phyloP scores from a whole-genome alignment of 2,888 invertebrate species.

The Hydrotaea diabolus region DNA sequence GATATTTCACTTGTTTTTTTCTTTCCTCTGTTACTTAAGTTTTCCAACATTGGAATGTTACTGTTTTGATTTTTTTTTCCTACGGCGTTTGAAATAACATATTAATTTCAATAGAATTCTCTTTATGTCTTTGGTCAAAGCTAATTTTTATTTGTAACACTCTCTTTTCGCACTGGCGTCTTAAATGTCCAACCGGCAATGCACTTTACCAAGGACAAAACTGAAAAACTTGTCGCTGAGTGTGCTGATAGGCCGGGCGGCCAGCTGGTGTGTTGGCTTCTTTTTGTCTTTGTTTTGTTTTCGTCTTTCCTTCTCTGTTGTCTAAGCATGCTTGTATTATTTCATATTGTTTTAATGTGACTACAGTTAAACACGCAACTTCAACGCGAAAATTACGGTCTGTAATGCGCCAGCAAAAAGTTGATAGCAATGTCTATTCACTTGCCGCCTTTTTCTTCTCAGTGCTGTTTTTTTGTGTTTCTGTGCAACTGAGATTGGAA shows the following conservation, averaged over 20 bases:
- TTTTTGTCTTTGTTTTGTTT: slow-evolving; percentile 14
- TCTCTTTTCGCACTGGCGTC: neutral
- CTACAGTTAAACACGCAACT: slow-evolving; percentile 34
- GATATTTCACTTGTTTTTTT: no score
- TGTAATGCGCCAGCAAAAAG: slow-evolving; percentile 9
- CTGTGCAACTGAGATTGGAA: slow-evolving; percentile 12
- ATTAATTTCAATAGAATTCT: neutral
- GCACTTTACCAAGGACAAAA: slow-evolving; percentile 45
- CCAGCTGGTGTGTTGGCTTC: neutral
- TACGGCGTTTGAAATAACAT: neutral
- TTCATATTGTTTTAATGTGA: slow-evolving; percentile 26
- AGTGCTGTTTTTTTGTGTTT: neutral
- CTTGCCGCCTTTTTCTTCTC: neutral
- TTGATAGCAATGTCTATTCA: slow-evolving; percentile 2
- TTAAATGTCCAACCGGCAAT: slow-evolving; percentile 28
- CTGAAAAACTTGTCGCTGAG: slow-evolving; percentile 15
- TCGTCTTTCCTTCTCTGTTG: neutral
- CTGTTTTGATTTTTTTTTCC: neutral
- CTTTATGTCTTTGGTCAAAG: neutral
- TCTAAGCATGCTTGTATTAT: slow-evolving; percentile 1
- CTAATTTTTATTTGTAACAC: neutral
- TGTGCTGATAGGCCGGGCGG: neutral
- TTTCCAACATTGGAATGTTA: neutral
- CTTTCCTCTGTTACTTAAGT: neutral
- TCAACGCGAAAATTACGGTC: slow-evolving; percentile 12